Conservation (phyloP, 2,888 invertebrate species). For the Autographa gamma region DNA sequence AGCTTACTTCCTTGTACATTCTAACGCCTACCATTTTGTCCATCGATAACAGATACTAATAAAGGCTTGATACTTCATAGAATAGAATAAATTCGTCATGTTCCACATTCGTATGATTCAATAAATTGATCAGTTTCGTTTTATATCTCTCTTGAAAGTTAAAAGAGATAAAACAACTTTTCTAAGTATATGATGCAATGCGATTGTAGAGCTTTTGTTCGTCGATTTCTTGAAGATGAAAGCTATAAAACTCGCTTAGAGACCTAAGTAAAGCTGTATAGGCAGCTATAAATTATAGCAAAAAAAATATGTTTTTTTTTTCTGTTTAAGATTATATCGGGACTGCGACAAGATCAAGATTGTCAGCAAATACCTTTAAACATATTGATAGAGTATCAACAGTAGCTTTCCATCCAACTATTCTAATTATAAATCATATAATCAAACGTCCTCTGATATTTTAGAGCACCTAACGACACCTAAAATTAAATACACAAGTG, state of each 20-base stretch:
- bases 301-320: no score
- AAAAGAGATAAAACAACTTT: constrained; percentile 28
- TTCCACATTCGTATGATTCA: constrained; percentile 18
- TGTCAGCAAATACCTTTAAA: no score
- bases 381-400: no score
- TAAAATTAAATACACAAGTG: constrained; percentile 30
- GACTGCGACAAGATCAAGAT: not conserved
- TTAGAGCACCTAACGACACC: constrained; percentile 11
- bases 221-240: no score
- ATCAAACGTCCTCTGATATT: not conserved
- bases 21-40: constrained; percentile 44
- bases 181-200: not conserved
- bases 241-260: no score
- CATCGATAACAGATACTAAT: constrained; percentile 42
- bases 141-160: constrained; percentile 22
- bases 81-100: constrained; percentile 46
- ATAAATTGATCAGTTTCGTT: constrained; percentile 19
- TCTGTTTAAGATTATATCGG: no score
- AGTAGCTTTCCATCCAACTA: no score
- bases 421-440: not conserved
- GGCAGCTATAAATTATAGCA: not conserved
- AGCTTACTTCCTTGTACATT: constrained; percentile 34
- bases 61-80: constrained; percentile 41
- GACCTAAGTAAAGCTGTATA: no score
- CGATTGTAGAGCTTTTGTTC: no score